Percentiles rank a stretch among this genome's conserved stretches.
Evolutionary conservation across 2,113 vertebrate species (phyloP).

Genomic region (Progne subis): DNA sequence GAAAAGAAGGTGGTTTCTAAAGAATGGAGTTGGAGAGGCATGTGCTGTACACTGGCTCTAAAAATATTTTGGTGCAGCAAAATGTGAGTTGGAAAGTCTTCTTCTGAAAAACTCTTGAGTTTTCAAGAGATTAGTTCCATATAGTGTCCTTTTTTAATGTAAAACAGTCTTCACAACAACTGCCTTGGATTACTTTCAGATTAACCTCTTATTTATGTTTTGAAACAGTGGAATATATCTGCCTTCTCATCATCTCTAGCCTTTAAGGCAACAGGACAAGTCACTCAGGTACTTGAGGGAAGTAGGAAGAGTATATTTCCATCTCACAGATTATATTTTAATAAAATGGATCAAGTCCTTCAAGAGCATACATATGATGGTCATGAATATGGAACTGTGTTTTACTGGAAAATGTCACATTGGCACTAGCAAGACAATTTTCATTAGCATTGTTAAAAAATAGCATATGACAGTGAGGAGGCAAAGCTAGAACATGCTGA

Average conservation of each 20-base stretch:
- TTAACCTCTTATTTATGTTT: not conserved
- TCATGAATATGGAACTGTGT: not conserved
- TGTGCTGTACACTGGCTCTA: not conserved
- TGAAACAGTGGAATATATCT: not conserved
- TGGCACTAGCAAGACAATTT: not conserved
- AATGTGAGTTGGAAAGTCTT: not conserved
- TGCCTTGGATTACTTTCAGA: not conserved
- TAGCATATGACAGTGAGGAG: not conserved
- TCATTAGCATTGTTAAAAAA: not conserved
- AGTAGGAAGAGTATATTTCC: not conserved
- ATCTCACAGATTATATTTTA: not conserved
- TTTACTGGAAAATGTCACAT: not conserved
- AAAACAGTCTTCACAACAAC: not conserved
- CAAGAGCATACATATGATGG: not conserved
- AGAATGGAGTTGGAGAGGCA: not conserved
- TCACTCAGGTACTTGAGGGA: not conserved
- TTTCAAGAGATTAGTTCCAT: not conserved
- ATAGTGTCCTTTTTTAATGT: not conserved
- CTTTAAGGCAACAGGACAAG: not conserved
- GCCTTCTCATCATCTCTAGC: not conserved
- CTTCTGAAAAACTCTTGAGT: not conserved
- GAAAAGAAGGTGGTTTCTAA: slow-evolving; percentile 8
- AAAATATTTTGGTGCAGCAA: not conserved
- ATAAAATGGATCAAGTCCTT: not conserved
- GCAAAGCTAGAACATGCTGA: not conserved